Evolutionary conservation across 2,113 vertebrate genomes (phyloP).

Genomic region (Myrmecophaga tridactyla): DNA sequence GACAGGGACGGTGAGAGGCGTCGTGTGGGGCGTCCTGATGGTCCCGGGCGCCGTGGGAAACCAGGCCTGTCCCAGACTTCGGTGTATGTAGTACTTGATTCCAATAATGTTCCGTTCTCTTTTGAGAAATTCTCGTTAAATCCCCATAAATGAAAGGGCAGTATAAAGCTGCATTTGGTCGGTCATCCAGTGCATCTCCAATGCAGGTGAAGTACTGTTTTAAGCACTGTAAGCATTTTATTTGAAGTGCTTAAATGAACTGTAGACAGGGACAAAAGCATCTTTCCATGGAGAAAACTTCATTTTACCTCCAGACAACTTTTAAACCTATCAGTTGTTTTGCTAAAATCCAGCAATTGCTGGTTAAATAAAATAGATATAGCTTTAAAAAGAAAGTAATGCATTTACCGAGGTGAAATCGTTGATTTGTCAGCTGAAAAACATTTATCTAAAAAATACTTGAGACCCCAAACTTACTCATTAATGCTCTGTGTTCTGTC

Average conservation of each 20-base stretch:
- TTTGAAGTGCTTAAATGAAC: neutral
- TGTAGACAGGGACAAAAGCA: neutral
- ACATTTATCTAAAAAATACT: accelerated
- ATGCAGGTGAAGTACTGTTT: neutral
- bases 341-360: neutral
- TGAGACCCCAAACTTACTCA: neutral
- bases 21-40: too few relatives aligned
- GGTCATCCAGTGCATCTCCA: neutral
- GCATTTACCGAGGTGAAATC: too few relatives aligned
- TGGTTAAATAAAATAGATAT: neutral
- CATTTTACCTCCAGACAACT: neutral
- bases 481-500: accelerated
- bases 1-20: too few relatives aligned
- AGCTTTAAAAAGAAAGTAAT: neutral
- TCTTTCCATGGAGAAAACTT: neutral
- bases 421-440: accelerated
- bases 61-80: too few relatives aligned
- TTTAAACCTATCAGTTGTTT: neutral
- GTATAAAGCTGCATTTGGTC: neutral
- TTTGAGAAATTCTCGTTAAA: accelerated
- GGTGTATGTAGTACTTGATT: too few relatives aligned
- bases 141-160: neutral
- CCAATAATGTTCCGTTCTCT: neutral
- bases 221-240: neutral
- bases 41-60: too few relatives aligned